These are phyloP conservation scores for Drosophila nebulosa DNA, from an alignment of 1,140 invertebrate genomes.

Conservation along the genomic window DNA sequence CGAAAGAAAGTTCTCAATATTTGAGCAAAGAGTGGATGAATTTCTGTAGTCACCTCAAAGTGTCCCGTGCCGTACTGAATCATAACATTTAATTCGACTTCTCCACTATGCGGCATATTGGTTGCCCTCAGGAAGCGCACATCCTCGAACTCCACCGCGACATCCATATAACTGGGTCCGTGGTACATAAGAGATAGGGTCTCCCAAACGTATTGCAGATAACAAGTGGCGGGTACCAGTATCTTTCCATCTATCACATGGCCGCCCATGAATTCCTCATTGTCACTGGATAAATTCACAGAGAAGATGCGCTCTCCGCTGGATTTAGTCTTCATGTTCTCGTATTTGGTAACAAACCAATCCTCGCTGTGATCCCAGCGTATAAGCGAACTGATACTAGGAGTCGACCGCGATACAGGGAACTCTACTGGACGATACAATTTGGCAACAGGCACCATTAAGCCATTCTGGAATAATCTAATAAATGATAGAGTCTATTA, in stretches of 20 bases:
- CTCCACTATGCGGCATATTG: constrained; percentile 86
- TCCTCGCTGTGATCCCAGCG: constrained; percentile 95
- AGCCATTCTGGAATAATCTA: constrained; percentile 69
- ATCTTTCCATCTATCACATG: constrained; percentile 95
- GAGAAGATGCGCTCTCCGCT: constrained; percentile 84
- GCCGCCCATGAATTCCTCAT: constrained; percentile 89
- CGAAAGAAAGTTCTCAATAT: not conserved
- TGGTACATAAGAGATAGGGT: constrained; percentile 89
- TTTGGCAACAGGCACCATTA: constrained; percentile 81
- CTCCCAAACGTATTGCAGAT: constrained; percentile 92
- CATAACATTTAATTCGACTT: constrained; percentile 89
- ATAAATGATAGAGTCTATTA: not conserved
- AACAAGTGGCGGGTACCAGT: constrained; percentile 94
- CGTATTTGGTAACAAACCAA: constrained; percentile 83
- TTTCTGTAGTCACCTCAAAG: constrained; percentile 84
- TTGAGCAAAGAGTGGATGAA: not conserved
- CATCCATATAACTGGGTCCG: constrained; percentile 86
- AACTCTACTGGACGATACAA: constrained; percentile 86
- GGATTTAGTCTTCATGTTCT: constrained; percentile 76
- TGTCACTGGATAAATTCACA: constrained; percentile 85
- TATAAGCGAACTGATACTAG: constrained; percentile 88
- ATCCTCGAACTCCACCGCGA: constrained; percentile 93
- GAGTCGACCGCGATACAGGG: constrained; percentile 90
- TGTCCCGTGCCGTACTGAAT: constrained; percentile 91
- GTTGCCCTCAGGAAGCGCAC: constrained; percentile 92